These are phyloP conservation scores for Ceratitis capitata DNA, from an alignment of 1,140 invertebrate genomes.

Conservation along the genomic window DNA sequence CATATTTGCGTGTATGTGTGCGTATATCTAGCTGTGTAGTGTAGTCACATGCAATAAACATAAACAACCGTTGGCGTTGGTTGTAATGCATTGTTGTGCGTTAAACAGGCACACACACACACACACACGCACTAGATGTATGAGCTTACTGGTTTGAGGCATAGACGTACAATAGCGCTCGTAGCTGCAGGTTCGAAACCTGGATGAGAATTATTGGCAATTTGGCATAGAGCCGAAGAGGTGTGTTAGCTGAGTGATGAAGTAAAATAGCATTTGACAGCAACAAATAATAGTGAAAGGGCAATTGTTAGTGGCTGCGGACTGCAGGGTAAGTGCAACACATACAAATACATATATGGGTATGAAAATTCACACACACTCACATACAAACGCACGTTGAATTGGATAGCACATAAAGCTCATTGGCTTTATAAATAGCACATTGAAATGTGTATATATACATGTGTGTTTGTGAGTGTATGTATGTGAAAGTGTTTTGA, in stretches of 20 bases:
- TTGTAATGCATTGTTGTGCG: background rate
- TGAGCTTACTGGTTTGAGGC: too few relatives aligned
- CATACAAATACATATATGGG: background rate
- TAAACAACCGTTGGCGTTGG: conserved; percentile 6
- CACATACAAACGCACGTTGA: background rate
- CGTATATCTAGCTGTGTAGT: background rate
- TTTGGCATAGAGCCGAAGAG: background rate
- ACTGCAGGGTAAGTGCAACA: background rate
- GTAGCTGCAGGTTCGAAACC: conserved; percentile 1
- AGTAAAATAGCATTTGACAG: background rate
- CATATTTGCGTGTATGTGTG: background rate
- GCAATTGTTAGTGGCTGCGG: too few relatives aligned
- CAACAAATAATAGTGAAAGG: background rate
- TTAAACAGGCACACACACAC: too few relatives aligned
- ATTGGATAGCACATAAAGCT: background rate
- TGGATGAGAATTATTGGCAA: background rate
- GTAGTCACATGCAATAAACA: background rate
- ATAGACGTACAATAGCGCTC: background rate
- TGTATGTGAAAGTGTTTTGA: background rate
- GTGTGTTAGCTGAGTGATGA: background rate
- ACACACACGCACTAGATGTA: too few relatives aligned
- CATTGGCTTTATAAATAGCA: background rate
- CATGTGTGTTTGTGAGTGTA: background rate
- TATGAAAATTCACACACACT: background rate
- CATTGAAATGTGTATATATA: background rate